Percentiles rank a stretch among this genome's conserved stretches.
These are phyloP conservation scores for Moxostoma hubbsi DNA, from an alignment of 2,797 vertebrate genomes.

Conservation along the genomic window DNA sequence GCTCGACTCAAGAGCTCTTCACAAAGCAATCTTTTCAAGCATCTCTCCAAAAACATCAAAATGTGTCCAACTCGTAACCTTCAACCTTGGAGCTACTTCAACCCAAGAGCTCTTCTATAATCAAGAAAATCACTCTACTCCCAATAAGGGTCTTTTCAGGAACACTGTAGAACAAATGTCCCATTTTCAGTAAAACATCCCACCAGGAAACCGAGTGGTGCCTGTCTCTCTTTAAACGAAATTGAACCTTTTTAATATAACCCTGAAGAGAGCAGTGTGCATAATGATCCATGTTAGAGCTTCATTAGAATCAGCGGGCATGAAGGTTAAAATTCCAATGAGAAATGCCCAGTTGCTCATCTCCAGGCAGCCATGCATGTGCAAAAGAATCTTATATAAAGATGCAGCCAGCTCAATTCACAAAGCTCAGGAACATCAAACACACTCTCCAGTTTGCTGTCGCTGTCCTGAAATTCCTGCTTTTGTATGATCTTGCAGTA, in stretches of 20 bases:
- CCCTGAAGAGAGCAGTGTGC: constrained; percentile 14
- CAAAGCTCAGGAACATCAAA: constrained; percentile 69
- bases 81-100: not conserved
- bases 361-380: constrained; percentile 66
- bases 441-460: constrained; percentile 31
- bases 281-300: constrained; percentile 62
- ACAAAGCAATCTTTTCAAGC: constrained; percentile 1
- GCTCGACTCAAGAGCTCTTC: not conserved
- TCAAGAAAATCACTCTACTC: not conserved
- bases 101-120: constrained; percentile 30
- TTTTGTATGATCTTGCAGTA: not conserved
- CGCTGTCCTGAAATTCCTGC: not conserved
- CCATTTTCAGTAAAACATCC: constrained; percentile 27
- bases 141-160: constrained; percentile 21
- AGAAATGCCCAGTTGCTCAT: constrained; percentile 45
- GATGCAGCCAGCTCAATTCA: constrained; percentile 61
- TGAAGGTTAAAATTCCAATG: constrained; percentile 63
- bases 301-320: constrained; percentile 69
- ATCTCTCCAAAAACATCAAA: not conserved
- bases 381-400: constrained; percentile 76
- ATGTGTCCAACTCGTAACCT: not conserved
- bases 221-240: constrained; percentile 20
- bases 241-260: constrained; percentile 21
- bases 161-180: not conserved
- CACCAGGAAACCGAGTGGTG: constrained; percentile 13